Conservation (phyloP, 2,888 invertebrate species). For the Drosophila neonasuta region DNA sequence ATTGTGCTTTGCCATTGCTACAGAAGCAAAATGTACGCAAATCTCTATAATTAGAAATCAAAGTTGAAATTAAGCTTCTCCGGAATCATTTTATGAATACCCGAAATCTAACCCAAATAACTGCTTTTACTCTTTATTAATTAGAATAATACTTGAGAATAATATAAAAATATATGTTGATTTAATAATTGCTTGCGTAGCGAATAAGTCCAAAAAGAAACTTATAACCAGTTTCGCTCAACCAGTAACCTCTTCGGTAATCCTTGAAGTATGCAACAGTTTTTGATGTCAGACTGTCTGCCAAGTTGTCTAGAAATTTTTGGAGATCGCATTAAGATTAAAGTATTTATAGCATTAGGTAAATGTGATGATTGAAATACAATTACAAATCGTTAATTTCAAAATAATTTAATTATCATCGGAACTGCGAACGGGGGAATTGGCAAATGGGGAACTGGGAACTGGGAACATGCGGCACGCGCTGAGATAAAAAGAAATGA, state of each 20-base stretch:
- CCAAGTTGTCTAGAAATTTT: constrained; percentile 49
- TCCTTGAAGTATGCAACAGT: constrained; percentile 44
- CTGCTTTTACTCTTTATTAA: not conserved
- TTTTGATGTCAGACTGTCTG: constrained; percentile 41
- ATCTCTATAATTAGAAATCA: not conserved
- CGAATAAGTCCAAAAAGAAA: not conserved
- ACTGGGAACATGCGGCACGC: constrained; percentile 42
- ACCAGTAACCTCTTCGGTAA: not conserved
- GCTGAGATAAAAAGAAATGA: constrained; percentile 42
- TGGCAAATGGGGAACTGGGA: constrained; percentile 11
- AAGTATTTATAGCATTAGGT: constrained; percentile 28
- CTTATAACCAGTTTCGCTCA: constrained; percentile 30
- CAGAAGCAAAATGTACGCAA: not conserved
- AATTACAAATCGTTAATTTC: constrained; percentile 44
- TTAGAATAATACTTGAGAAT: not conserved
- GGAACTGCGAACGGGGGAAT: constrained; percentile 6
- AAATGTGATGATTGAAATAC: constrained; percentile 34
- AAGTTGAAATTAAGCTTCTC: not conserved
- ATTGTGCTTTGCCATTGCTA: not conserved
- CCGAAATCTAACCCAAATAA: not conserved
- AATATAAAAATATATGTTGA: not conserved
- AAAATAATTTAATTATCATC: constrained; percentile 29
- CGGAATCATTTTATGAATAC: not conserved
- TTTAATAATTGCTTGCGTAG: not conserved
- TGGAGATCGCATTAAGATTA: not conserved